phyloP scores from a whole-genome alignment of 1,140 invertebrate genomes.

The Drosophila mojavensis region DNA sequence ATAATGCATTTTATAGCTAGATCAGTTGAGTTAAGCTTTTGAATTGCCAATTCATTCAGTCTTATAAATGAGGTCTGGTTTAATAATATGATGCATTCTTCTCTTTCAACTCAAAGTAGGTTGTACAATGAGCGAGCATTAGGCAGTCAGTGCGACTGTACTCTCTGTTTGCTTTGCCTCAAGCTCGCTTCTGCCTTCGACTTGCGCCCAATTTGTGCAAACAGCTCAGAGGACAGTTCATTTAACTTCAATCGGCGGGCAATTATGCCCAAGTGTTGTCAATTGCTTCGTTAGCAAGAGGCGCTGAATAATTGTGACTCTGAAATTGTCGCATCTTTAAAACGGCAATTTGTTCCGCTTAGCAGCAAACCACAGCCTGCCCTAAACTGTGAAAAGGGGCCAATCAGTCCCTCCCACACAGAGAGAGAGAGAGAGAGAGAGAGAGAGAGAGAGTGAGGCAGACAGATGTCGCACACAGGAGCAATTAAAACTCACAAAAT shows the following conservation, averaged over 20 bases:
- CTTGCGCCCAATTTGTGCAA: slow-evolving; percentile 55
- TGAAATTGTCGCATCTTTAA: slow-evolving; percentile 54
- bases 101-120: no score
- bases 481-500: slow-evolving; percentile 51
- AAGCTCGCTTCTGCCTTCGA: background rate
- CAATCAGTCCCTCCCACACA: background rate
- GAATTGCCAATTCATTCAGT: no score
- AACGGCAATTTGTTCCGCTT: slow-evolving; percentile 47
- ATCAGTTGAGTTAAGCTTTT: no score
- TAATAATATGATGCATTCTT: no score
- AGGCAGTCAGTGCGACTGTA: no score
- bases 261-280: slow-evolving; percentile 67
- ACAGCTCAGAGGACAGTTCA: slow-evolving; percentile 64
- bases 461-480: slow-evolving; percentile 5
- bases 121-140: no score
- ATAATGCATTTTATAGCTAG: no score
- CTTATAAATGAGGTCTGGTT: no score
- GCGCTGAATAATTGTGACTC: slow-evolving; percentile 10
- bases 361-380: slow-evolving; percentile 29
- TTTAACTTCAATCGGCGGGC: slow-evolving; percentile 75
- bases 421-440: no score
- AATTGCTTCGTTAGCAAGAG: slow-evolving; percentile 66
- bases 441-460: background rate
- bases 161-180: slow-evolving; percentile 1
- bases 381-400: slow-evolving; percentile 8